phyloP scores from a whole-genome alignment of 2,113 vertebrate genomes.

The Silurus asotus region DNA sequence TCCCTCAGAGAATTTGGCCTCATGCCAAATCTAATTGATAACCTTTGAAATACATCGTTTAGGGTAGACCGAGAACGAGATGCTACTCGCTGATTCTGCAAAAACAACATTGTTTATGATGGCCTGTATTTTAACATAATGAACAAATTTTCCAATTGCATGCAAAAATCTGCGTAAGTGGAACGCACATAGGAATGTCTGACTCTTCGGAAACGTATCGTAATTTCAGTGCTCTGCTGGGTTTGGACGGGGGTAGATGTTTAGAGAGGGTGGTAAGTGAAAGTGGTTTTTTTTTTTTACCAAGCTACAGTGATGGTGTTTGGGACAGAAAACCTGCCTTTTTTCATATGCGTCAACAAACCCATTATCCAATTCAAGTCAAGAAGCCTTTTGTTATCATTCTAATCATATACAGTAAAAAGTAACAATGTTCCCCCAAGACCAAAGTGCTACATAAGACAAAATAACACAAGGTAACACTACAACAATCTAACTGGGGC shows the following conservation, averaged over 20 bases:
- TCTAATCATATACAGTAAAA: too few relatives aligned
- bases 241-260: too few relatives aligned
- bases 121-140: background rate
- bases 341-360: background rate
- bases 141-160: background rate
- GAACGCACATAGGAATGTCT: background rate
- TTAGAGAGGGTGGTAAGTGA: too few relatives aligned
- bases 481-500: too few relatives aligned
- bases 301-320: background rate
- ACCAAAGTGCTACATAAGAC: too few relatives aligned
- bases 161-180: background rate
- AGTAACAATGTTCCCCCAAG: too few relatives aligned
- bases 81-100: background rate
- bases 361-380: background rate
- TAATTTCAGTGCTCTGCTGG: background rate
- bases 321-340: background rate
- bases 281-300: background rate
- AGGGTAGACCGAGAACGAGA: background rate
- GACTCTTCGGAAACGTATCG: background rate
- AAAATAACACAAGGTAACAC: too few relatives aligned
- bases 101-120: constrained; percentile 1
- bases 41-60: background rate
- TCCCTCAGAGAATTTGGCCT: constrained; percentile 3
- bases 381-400: too few relatives aligned
- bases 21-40: constrained; percentile 1